Evolutionary conservation across 2,113 vertebrate species (phyloP).

Genomic region (Pyxicephalus adspersus): DNA sequence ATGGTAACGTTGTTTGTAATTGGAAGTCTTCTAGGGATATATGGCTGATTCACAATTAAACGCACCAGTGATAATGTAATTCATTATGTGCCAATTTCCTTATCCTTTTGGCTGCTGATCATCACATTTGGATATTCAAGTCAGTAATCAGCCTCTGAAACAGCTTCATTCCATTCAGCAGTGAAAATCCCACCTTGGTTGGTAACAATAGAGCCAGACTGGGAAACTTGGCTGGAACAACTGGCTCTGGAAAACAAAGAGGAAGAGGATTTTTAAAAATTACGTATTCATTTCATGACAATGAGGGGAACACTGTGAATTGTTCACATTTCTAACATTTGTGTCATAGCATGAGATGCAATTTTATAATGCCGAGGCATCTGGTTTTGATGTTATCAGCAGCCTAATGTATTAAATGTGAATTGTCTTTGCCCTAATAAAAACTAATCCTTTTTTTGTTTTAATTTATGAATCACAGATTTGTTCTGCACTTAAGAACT

Average conservation of each 20-base stretch:
- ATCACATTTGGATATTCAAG: conserved; percentile 33
- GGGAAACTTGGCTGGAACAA: conserved; percentile 25
- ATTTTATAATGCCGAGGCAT: too few species aligned
- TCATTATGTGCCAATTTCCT: conserved; percentile 33
- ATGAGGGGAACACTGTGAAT: not conserved
- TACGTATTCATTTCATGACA: conserved; percentile 21
- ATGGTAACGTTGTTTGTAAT: not conserved
- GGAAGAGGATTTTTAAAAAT: not conserved
- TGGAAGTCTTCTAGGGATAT: not conserved
- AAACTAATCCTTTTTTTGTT: too few species aligned
- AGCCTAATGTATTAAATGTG: too few species aligned
- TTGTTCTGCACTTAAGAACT: too few species aligned
- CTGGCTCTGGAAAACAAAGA: not conserved
- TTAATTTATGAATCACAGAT: too few species aligned
- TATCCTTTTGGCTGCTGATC: conserved; percentile 30
- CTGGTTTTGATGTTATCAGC: not conserved
- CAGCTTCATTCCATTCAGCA: conserved; percentile 19
- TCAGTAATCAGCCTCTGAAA: not conserved
- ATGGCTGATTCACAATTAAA: conserved; percentile 6
- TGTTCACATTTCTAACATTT: not conserved
- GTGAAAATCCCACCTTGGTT: conserved; percentile 36
- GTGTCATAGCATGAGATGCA: not conserved
- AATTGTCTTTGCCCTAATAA: too few species aligned
- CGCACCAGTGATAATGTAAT: conserved; percentile 5
- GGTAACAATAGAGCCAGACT: conserved; percentile 33